Conservation (phyloP, 2,888 invertebrate genomes). For the Siphonodentalium dalli region DNA sequence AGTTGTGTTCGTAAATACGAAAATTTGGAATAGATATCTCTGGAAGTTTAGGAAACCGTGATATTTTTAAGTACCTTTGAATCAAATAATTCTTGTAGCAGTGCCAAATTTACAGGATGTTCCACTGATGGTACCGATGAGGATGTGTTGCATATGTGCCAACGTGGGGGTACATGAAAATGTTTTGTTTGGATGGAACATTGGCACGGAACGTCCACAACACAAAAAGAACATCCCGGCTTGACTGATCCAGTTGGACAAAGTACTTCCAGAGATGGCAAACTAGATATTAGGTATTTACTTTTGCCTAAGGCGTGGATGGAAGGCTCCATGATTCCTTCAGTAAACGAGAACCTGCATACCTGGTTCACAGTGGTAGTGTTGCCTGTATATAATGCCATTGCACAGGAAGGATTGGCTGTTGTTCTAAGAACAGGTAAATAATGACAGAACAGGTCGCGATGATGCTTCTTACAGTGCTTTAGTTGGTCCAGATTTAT, state of each 20-base stretch:
- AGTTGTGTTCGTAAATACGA: conserved; percentile 5
- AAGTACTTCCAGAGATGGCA: neutral
- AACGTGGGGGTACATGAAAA: conserved; percentile 13
- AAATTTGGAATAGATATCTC: conserved; percentile 4
- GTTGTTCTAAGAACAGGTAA: neutral
- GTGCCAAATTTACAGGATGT: conserved; percentile 9
- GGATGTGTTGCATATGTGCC: conserved; percentile 4
- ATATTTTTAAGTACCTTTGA: neutral
- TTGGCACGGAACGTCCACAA: conserved; percentile 16
- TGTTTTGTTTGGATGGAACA: conserved; percentile 11
- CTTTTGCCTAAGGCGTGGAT: neutral
- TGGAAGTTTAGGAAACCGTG: neutral
- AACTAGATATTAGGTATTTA: conserved; percentile 4
- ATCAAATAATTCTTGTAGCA: conserved; percentile 5
- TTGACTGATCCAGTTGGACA: neutral
- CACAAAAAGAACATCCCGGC: conserved; percentile 19
- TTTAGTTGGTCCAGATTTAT: neutral
- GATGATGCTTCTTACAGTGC: neutral
- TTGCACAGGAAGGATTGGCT: neutral
- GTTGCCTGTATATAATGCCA: neutral
- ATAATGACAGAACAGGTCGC: neutral
- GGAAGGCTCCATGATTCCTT: neutral
- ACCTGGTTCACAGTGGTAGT: conserved; percentile 1
- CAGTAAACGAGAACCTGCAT: conserved; percentile 9
- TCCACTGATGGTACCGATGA: neutral